Conservation (phyloP, 2,888 invertebrate species). For the Lepeophtheirus nordmannii region DNA sequence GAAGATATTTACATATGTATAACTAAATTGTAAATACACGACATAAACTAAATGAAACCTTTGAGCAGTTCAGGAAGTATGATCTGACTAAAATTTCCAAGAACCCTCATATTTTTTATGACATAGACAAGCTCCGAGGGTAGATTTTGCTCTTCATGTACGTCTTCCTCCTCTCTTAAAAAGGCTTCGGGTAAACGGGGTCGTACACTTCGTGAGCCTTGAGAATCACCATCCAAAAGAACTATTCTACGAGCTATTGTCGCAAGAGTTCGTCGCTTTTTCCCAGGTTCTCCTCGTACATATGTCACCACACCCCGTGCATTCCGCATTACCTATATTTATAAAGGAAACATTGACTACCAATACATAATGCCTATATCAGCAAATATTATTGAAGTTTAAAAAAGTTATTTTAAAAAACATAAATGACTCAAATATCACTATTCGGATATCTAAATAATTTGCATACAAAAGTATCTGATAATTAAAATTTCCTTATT, state of each 20-base stretch:
- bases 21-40: constrained; percentile 36
- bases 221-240: background rate
- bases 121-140: constrained; percentile 12
- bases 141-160: background rate
- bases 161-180: constrained; percentile 13
- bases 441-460: background rate
- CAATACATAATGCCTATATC: background rate
- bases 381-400: too few relatives aligned
- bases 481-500: constrained; percentile 41
- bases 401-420: background rate
- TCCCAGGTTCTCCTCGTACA: constrained; percentile 20
- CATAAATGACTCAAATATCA: background rate
- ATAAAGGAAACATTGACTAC: background rate
- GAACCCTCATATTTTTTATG: constrained; percentile 46
- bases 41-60: constrained; percentile 59
- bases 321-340: constrained; percentile 14
- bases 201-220: background rate
- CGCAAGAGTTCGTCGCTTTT: constrained; percentile 18
- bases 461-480: background rate
- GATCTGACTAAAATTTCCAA: constrained; percentile 93
- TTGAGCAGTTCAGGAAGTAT: constrained; percentile 88
- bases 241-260: constrained; percentile 10
- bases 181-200: constrained; percentile 13
- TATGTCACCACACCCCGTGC: constrained; percentile 12
- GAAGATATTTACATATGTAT: too few relatives aligned